These are phyloP conservation scores for Lucinisca nassula DNA, from an alignment of 2,888 invertebrate species.

Conservation along the genomic window DNA sequence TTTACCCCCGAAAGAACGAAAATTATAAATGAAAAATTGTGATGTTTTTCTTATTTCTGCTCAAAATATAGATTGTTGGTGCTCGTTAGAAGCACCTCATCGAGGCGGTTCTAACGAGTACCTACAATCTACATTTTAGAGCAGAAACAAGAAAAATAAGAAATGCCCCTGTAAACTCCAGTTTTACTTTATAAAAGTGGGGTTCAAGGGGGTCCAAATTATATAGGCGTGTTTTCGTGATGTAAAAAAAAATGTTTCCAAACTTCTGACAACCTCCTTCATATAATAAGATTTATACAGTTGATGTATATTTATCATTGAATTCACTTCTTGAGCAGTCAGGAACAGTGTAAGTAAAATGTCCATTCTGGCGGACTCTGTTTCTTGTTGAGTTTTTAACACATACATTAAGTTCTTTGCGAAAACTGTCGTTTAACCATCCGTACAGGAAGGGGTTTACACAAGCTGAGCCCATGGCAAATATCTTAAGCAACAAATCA, in stretches of 20 bases:
- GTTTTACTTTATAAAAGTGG: no score
- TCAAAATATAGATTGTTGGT: no score
- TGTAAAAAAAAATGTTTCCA: background rate
- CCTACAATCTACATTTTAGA: no score
- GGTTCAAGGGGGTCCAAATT: no score
- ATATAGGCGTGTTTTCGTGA: no score
- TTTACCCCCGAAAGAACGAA: no score
- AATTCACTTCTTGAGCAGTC: slow-evolving; percentile 57
- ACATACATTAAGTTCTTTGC: slow-evolving; percentile 83
- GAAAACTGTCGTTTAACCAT: slow-evolving; percentile 87
- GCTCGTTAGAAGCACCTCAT: no score
- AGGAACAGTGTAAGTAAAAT: slow-evolving; percentile 51
- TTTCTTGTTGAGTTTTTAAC: slow-evolving; percentile 68
- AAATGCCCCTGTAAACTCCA: no score
- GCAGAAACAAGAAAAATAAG: no score
- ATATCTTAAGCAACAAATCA: slow-evolving; percentile 85
- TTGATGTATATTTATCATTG: slow-evolving; percentile 55
- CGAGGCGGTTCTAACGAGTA: no score
- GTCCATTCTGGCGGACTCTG: slow-evolving; percentile 68
- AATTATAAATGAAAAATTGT: no score
- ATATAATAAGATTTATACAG: slow-evolving; percentile 4
- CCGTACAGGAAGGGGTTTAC: slow-evolving; percentile 87
- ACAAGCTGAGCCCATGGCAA: slow-evolving; percentile 87
- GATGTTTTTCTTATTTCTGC: no score
- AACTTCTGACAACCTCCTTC: background rate